Base-by-base conservation (phyloP, 2,888 invertebrate genomes). In the Hedya salicella region DNA sequence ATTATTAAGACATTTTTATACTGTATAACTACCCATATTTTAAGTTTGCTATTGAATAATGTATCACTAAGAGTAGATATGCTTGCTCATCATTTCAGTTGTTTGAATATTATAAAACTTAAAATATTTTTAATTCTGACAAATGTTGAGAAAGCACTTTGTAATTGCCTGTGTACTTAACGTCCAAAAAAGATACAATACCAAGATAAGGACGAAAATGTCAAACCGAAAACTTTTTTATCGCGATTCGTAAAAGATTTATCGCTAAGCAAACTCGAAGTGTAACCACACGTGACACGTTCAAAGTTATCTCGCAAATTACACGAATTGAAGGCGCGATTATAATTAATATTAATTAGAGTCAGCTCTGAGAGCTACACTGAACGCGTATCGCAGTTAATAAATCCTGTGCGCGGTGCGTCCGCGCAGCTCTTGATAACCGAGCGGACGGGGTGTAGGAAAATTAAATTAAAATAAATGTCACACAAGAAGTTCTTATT, bases 341-440 rank as follows among this genome's bases (percentile, higher is more conserved):
- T 81, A 87, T 91, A 90, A 91, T 92, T 91, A 91, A 92, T 92
- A 91, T 91, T 89, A 91, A 91, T 91, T 92, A 89, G 88, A 89
- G 88, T 88, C 90, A 87, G 88, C 89, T 91, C 89, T 90, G 86
- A 90, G 87, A 82, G 87, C 86, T 86, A 90, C 90, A 89, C 85
- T 86, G 87, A 89, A 89, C 85, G 88, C 90, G 89, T 91, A 92
- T 91, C 92, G 90, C 89, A 84, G 90, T 91, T 89, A 91, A 92
- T 92, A 91, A 92, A 92, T 92, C 90, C 88, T 21, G 53, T 49
- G 54, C 56, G 54, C 32, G 48, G 13, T 53, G 62, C 65, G 60
- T 60, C 52, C 46, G 62, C 67, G 69, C 69, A 25, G 6, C 48
- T 19, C 40, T 32, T 42, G 66, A 66, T 54, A 61, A 54, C 52